A percentile compares a stretch with the other conserved stretches of the same genome.
Conservation (phyloP, 2,888 invertebrate genomes). For the Metallyticus violacea region DNA sequence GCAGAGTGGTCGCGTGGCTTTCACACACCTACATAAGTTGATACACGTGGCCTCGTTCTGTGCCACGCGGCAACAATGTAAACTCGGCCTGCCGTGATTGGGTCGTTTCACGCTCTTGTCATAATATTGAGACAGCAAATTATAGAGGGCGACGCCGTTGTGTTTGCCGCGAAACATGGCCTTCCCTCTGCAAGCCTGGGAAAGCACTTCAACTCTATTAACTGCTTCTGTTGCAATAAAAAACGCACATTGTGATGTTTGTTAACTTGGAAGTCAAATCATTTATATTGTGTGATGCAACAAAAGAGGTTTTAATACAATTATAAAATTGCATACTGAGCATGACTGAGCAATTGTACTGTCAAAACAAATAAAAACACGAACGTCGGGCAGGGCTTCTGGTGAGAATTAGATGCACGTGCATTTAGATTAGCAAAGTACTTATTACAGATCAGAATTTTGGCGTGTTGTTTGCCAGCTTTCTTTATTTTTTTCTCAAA, state of each 20-base stretch:
- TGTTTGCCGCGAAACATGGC: neutral
- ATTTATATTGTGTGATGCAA: neutral
- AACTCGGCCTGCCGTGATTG: neutral
- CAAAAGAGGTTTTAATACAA: too few relatives aligned
- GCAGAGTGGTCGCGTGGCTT: neutral
- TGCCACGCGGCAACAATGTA: neutral
- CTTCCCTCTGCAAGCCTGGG: neutral
- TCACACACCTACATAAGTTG: neutral
- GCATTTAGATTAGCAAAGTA: neutral
- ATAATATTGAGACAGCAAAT: constrained; percentile 33
- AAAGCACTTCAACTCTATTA: neutral
- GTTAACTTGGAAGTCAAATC: neutral
- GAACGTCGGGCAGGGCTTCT: neutral
- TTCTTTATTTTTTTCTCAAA: too few relatives aligned
- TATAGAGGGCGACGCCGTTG: neutral
- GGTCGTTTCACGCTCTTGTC: constrained; percentile 11
- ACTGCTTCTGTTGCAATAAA: neutral
- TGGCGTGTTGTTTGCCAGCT: neutral
- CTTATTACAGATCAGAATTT: neutral
- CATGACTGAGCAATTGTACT: neutral
- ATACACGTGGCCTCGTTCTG: neutral
- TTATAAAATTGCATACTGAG: too few relatives aligned
- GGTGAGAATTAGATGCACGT: neutral
- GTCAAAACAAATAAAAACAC: neutral
- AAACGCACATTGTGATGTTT: neutral